phyloP scores from a whole-genome alignment of 1,140 invertebrate species.

The Acromyrmex echinatior region DNA sequence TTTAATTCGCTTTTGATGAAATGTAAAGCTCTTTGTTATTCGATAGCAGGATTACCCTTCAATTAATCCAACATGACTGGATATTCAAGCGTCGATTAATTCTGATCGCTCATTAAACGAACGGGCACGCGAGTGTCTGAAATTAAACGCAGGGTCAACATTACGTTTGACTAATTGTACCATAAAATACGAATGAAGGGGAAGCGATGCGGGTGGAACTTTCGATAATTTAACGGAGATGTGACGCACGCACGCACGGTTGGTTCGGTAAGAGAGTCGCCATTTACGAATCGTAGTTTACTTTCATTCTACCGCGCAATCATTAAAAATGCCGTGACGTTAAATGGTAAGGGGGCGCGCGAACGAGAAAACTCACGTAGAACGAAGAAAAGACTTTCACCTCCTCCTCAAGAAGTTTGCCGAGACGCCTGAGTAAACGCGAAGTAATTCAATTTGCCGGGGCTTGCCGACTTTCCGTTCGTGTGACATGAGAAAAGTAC shows the following conservation, averaged over 20 bases:
- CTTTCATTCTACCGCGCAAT: conserved; percentile 15
- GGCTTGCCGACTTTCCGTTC: conserved; percentile 55
- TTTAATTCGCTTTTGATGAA: neutral
- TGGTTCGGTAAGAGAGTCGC: neutral
- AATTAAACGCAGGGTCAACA: conserved; percentile 45
- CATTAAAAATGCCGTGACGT: conserved; percentile 57
- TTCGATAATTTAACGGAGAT: conserved; percentile 33
- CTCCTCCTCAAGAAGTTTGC: conserved; percentile 48
- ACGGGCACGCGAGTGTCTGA: conserved; percentile 20
- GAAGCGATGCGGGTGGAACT: neutral
- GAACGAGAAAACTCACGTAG: conserved; percentile 41
- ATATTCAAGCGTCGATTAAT: conserved; percentile 55
- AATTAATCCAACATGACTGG: conserved; percentile 57
- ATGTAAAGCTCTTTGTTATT: conserved; percentile 39
- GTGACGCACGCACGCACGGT: neutral
- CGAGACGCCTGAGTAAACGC: conserved; percentile 54
- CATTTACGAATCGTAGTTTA: conserved; percentile 16
- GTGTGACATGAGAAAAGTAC: conserved; percentile 59
- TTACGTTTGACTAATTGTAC: conserved; percentile 17
- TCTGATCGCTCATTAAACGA: conserved; percentile 54
- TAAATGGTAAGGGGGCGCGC: neutral
- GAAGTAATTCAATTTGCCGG: conserved; percentile 65
- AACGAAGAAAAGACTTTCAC: conserved; percentile 54
- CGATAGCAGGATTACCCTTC: conserved; percentile 17
- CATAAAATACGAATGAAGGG: conserved; percentile 31